Evolutionary conservation across 2,888 invertebrate genomes (phyloP), one percentile per base, ranked within the genome.

Genomic region (Drosophila helvetica): DNA sequence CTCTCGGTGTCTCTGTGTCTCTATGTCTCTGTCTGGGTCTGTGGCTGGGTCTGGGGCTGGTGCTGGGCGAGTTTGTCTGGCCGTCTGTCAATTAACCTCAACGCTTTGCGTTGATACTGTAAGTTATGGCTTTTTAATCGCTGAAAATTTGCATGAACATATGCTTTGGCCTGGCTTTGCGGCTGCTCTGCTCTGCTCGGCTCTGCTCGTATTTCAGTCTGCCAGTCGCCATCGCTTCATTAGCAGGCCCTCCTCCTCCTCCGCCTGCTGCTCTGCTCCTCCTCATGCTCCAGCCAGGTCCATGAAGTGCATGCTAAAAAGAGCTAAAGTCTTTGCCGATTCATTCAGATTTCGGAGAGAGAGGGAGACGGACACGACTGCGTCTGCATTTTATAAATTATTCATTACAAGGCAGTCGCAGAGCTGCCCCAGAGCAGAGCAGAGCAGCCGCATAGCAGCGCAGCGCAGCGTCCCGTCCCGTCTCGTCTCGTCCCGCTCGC

Each of bases 111-210:
- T 89, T 90, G 86, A 90, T 89, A 89, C 83, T 85, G 79, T 88
- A 90, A 89, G 79, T 89, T 90, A 90, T 90, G 78, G 80, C 78
- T 89, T 90, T 89, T 90, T 90, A 90, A 89, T 89, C 81, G 89
- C 70, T 84, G 66, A 75, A 86, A 89, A 88, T 85, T 85, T 89
- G 85, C 85, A 85, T 89, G 82, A 76, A 54, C 75, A 67, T 69
- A 63, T 70, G 55, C 57, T 56, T 15, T 15, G 15, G 15, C 15
- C 38, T n/a, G 33, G 33, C 33, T 38, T 38, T 38, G 33, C 3
- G 15, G 27, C 27, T 27, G 9, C 27, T 22, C 33, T 33, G 33
- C 30, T 33, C 33, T 33, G 19, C 22, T n/a, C n/a, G n/a, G 33
- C 33, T 78, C 69, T 64, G 81, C 72, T 86, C 83, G 74, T 83